Conservation (phyloP, 2,888 invertebrate genomes). For the Himalopsyche japonica region DNA sequence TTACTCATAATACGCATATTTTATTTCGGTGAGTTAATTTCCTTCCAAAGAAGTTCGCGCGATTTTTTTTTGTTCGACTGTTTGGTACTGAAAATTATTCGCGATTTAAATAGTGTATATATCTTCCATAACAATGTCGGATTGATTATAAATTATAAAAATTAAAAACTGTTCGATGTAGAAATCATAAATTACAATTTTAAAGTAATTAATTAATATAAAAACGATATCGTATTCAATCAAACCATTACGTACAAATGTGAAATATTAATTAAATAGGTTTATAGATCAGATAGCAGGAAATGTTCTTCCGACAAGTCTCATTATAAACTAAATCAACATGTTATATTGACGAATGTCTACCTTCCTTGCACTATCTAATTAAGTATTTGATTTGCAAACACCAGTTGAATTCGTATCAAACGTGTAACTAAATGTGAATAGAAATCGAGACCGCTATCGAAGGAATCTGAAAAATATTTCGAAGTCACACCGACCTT, state of each 20-base stretch:
- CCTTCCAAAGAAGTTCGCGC: too few species aligned
- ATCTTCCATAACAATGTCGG: too few species aligned
- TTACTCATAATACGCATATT: too few species aligned
- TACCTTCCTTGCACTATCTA: background rate
- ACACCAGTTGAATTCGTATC: background rate
- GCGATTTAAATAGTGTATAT: too few species aligned
- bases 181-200: too few species aligned
- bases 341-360: background rate
- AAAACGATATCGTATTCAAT: background rate
- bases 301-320: background rate
- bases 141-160: too few species aligned
- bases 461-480: background rate
- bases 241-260: background rate
- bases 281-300: conserved; percentile 1
- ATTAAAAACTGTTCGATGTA: too few species aligned
- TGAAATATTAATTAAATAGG: background rate
- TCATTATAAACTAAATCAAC: background rate
- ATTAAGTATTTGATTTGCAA: background rate
- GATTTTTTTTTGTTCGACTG: too few species aligned
- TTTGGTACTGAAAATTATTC: too few species aligned
- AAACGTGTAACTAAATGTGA: background rate
- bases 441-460: background rate
- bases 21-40: too few species aligned
- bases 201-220: too few species aligned
- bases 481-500: background rate